These are phyloP conservation scores for Drosophila lacicola DNA, from an alignment of 2,888 invertebrate genomes.

Conservation along the genomic window DNA sequence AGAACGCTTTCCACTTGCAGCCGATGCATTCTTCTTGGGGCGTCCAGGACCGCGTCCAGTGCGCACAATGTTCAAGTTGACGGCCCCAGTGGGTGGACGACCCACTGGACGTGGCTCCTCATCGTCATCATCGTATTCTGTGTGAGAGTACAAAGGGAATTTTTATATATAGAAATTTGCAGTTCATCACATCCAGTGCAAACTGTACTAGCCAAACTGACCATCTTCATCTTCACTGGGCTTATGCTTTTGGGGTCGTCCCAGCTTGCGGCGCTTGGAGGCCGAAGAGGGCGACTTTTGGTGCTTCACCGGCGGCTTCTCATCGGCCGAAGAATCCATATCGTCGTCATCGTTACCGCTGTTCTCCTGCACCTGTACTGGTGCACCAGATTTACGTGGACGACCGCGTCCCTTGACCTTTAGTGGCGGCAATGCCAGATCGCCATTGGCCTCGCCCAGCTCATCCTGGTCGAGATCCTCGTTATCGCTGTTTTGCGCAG, in stretches of 20 bases:
- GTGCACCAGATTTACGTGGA: conserved; percentile 50
- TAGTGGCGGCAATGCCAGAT: background rate
- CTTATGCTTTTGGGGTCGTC: conserved; percentile 71
- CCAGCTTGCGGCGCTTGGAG: conserved; percentile 65
- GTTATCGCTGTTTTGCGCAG: conserved; percentile 16
- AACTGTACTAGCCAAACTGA: conserved; percentile 16
- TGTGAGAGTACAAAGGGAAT: too few relatives aligned
- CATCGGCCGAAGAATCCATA: conserved; percentile 18
- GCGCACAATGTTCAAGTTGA: conserved; percentile 72
- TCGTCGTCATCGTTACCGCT: conserved; percentile 29
- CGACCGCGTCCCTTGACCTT: conserved; percentile 74
- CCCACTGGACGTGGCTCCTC: conserved; percentile 71
- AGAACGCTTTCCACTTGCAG: background rate
- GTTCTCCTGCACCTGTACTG: conserved; percentile 13
- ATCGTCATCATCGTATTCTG: conserved; percentile 60
- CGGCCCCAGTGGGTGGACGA: conserved; percentile 73
- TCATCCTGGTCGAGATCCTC: conserved; percentile 54
- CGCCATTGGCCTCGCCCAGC: conserved; percentile 34
- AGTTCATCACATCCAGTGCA: too few relatives aligned
- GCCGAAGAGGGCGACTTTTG: conserved; percentile 39
- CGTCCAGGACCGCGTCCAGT: conserved; percentile 79
- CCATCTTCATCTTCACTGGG: conserved; percentile 72
- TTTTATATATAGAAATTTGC: background rate
- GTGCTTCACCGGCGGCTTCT: conserved; percentile 29
- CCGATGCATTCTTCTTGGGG: conserved; percentile 59